Base-by-base conservation (phyloP, 2,113 vertebrate genomes). In the Saccopteryx bilineata region DNA sequence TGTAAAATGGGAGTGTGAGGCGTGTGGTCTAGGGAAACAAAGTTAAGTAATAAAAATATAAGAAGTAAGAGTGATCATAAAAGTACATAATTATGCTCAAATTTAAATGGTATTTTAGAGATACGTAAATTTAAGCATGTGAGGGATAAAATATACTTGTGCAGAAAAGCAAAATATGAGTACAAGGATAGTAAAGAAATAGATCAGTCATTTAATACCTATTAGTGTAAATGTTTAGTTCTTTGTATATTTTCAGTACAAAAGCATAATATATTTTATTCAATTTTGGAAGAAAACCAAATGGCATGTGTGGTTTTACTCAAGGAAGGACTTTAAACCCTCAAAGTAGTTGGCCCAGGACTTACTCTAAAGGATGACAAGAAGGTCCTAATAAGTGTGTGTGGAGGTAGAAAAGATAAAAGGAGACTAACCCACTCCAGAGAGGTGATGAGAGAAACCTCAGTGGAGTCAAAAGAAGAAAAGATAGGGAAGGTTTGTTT, bases 151-250 rank as follows among this genome's bases (percentile, higher is more conserved):
- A 60, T 28, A 89, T 31, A 17, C 52, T 84, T 92, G 54, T 92
- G 11, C 14, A 76, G 56, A 90, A 90, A 95, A 95, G 13, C 28
- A 93, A 94, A 94, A 89, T 13, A 93, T 58, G 86, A 93, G 9
- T 48, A 91, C 50, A 96, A 94, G 65, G 54, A 65, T 6, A 76
- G 13, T 68, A 26, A 88, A 82, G 79, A 94, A 83, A 33, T 75
- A 78, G 21, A 86, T 86, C n/a, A 86, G 52, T 81, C 52, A 69
- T 81, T 74, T 93, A 89, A 69, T 9, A 83, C 7, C 23, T 15
- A 71, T 94, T 95, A 58, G 12, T 88, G 33, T 96, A 76, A 88
- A 69, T 58, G n/a, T 92, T 96, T 95, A 56, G 19, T 85, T 91
- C 58, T 91, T 66, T 82, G 48, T 7, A 58, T 69, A 85, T 86